A percentile compares a stretch with the other conserved stretches of the same genome.
These are phyloP conservation scores for Bombus polaris DNA, from an alignment of 1,140 invertebrate genomes.

Conservation along the genomic window DNA sequence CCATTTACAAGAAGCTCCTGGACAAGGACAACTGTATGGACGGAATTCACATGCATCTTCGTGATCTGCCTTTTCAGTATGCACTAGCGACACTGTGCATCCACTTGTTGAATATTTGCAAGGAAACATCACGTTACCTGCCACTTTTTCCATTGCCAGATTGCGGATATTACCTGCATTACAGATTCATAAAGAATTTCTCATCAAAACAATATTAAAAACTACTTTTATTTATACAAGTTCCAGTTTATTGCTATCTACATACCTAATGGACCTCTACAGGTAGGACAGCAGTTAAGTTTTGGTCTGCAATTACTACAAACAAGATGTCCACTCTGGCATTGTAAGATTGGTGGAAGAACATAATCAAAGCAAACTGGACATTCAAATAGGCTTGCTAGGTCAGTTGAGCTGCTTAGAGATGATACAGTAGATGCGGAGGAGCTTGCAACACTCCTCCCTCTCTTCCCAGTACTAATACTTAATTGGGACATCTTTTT, in stretches of 20 bases:
- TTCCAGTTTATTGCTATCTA: background rate
- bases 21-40: conserved; percentile 98
- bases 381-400: conserved; percentile 98
- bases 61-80: conserved; percentile 98
- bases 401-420: conserved; percentile 87
- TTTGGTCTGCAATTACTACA: conserved; percentile 98
- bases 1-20: conserved; percentile 99
- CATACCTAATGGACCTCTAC: conserved; percentile 93
- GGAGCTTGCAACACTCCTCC: conserved; percentile 78
- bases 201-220: background rate
- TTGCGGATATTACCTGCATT: conserved; percentile 96
- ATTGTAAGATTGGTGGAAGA: conserved; percentile 96
- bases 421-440: conserved; percentile 79
- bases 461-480: conserved; percentile 79
- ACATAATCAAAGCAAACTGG: conserved; percentile 99
- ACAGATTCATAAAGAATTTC: background rate
- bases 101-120: conserved; percentile 99
- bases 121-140: conserved; percentile 98
- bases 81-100: conserved; percentile 95
- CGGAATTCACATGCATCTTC: conserved; percentile 99
- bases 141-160: conserved; percentile 99
- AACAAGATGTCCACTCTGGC: conserved; percentile 93
- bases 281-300: conserved; percentile 98
- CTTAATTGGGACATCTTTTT: conserved; percentile 80
- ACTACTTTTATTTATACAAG: background rate